Base-by-base conservation (phyloP, 2,113 vertebrate genomes). In the Reinhardtius hippoglossoides region DNA sequence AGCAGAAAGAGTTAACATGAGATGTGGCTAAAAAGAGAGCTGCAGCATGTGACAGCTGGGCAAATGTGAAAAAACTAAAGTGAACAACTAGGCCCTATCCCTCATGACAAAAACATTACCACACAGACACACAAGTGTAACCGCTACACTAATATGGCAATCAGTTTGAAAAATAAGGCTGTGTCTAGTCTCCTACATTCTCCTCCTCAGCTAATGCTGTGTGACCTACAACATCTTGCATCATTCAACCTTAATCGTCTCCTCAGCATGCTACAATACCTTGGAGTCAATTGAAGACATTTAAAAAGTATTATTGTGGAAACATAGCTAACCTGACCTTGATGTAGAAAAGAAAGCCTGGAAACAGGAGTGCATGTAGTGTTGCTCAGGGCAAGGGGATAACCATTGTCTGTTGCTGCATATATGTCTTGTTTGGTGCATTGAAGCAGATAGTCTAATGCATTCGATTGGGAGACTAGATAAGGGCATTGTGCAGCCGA, bases 391-490 rank as follows among this genome's bases (percentile, higher is more conserved):
- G 87, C 79, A 15, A 64, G 55, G 37, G 62, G 61, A 56, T 58
- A 23, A 48, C 65, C 67, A 79, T 88, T 89, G 72, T 91, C 68
- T 81, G 74, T 46, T 26, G 60, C 66, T 62, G 71, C 76, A 81
- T 82, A 62, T 65, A 58, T 57, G 70, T 60, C 50, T 61, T 21
- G 58, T 84, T 58, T 62, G 46, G 67, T 70, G 86, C 87, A 83
- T 65, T 85, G 74, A 66, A 74, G 85, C 84, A 81, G 62, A 80
- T 13, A 59, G 63, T 68, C 59, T 79, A 82, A 85, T 86, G 85
- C 68, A 76, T 82, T 66, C 0, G 67, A 90, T 87, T 63, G 78
- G 84, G 65, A 24, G 64, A 57, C 44, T 42, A 35, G 66, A 81
- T 62, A 68, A 67, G 64, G 54, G 26, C 72, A 76, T 85, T 79